phyloP scores from a whole-genome alignment of 2,113 vertebrate genomes.

The Odontesthes bonariensis region DNA sequence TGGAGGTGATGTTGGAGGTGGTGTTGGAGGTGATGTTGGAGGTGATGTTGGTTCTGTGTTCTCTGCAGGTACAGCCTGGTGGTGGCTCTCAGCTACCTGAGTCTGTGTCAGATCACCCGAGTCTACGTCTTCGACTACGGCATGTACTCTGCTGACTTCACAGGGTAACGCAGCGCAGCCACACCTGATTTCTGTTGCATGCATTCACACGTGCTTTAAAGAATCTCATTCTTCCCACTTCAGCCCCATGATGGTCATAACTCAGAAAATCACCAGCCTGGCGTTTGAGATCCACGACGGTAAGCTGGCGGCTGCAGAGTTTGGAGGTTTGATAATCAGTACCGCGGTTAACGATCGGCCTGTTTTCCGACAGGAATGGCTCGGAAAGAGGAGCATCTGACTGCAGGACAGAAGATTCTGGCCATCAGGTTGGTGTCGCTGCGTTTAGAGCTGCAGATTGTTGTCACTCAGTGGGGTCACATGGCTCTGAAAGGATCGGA shows the following conservation, averaged over 20 bases:
- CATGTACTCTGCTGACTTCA: constrained; percentile 96
- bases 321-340: too few relatives aligned
- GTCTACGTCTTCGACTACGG: constrained; percentile 97
- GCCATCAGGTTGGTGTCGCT: constrained; percentile 93
- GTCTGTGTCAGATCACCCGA: constrained; percentile 94
- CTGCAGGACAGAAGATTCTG: constrained; percentile 88
- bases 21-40: too few relatives aligned
- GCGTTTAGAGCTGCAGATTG: too few relatives aligned
- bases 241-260: constrained; percentile 98
- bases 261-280: constrained; percentile 97
- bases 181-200: neutral
- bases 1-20: too few relatives aligned
- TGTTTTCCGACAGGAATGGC: constrained; percentile 86
- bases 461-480: too few relatives aligned
- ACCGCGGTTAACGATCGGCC: accelerated
- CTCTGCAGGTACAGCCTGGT: constrained; percentile 89
- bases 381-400: constrained; percentile 91
- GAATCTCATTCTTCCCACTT: constrained; percentile 41
- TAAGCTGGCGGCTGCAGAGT: constrained; percentile 56
- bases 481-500: too few relatives aligned
- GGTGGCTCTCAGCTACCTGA: constrained; percentile 94
- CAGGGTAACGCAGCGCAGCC: constrained; percentile 84
- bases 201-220: neutral
- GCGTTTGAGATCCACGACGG: constrained; percentile 95
- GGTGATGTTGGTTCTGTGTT: neutral